Conservation (phyloP, 2,888 invertebrate genomes). For the Crematogaster levior region DNA sequence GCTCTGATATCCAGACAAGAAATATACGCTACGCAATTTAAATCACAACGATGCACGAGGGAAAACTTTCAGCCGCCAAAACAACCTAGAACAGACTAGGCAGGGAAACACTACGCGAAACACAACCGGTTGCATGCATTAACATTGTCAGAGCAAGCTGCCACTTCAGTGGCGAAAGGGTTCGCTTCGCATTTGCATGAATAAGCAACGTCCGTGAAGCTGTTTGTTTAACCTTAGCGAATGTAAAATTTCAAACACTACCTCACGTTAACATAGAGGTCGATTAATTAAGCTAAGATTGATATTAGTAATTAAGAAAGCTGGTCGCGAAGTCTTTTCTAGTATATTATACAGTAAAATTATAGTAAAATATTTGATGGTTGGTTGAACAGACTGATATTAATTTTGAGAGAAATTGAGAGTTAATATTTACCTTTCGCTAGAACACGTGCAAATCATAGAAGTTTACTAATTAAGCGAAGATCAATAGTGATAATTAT, state of each 20-base stretch:
- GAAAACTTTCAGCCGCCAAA: conserved; percentile 55
- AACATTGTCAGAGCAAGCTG: conserved; percentile 52
- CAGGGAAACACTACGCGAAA: conserved; percentile 47
- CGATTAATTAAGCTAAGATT: conserved; percentile 43
- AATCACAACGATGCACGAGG: conserved; percentile 52
- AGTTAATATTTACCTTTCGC: conserved; percentile 17
- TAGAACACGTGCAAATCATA: background rate
- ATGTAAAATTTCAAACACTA: conserved; percentile 27
- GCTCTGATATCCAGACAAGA: conserved; percentile 43
- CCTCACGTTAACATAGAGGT: background rate
- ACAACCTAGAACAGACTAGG: conserved; percentile 28
- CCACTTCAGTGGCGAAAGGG: conserved; percentile 54
- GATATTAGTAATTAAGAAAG: conserved; percentile 43
- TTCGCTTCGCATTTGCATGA: conserved; percentile 72
- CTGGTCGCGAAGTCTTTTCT: background rate
- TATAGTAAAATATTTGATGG: conserved; percentile 35
- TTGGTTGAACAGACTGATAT: conserved; percentile 1
- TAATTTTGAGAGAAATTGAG: conserved; percentile 17
- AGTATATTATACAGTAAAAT: conserved; percentile 6
- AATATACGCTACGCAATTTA: conserved; percentile 50
- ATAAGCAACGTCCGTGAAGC: conserved; percentile 70
- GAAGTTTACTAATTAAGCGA: conserved; percentile 3
- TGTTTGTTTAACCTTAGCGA: conserved; percentile 60
- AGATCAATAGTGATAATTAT: conserved; percentile 20
- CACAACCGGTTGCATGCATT: conserved; percentile 52